phyloP scores from a whole-genome alignment of 1,140 invertebrate genomes.

The Parasteatoda tepidariorum region DNA sequence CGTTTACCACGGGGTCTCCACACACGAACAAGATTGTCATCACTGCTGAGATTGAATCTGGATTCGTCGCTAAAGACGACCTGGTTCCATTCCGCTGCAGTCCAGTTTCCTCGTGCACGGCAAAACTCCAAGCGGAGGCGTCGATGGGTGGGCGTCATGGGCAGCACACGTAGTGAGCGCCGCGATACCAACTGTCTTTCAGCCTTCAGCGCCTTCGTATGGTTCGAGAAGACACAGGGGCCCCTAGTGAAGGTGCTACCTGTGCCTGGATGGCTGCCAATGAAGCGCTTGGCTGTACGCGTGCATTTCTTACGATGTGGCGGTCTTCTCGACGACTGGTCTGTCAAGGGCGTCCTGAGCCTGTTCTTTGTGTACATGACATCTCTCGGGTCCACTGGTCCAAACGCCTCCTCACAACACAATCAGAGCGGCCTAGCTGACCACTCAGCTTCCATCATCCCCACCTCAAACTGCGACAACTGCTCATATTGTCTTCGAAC shows the following conservation, averaged over 20 bases:
- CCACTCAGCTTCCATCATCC: not conserved
- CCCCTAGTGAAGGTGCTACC: not conserved
- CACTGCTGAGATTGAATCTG: not conserved
- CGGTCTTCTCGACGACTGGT: not conserved
- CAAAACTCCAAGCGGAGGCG: not conserved
- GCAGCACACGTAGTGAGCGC: slow-evolving; percentile 6
- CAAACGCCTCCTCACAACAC: not conserved
- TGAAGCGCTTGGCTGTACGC: not conserved
- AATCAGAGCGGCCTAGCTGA: not conserved
- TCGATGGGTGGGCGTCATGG: not conserved
- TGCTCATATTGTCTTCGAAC: not conserved
- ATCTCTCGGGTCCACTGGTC: not conserved
- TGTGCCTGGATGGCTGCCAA: no score
- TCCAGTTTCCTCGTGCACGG: not conserved
- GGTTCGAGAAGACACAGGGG: slow-evolving; percentile 5
- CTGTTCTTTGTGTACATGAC: not conserved
- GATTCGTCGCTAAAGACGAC: slow-evolving; percentile 14
- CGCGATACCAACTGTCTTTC: not conserved
- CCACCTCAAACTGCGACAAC: not conserved
- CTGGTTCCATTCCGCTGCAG: slow-evolving; percentile 11
- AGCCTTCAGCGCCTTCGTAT: not conserved
- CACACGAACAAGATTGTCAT: slow-evolving; percentile 1
- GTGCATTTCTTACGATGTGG: no score
- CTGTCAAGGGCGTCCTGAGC: no score
- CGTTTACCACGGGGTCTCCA: not conserved